Evolutionary conservation across 2,888 invertebrate genomes (phyloP).

Genomic region (Aphodius sticticus): DNA sequence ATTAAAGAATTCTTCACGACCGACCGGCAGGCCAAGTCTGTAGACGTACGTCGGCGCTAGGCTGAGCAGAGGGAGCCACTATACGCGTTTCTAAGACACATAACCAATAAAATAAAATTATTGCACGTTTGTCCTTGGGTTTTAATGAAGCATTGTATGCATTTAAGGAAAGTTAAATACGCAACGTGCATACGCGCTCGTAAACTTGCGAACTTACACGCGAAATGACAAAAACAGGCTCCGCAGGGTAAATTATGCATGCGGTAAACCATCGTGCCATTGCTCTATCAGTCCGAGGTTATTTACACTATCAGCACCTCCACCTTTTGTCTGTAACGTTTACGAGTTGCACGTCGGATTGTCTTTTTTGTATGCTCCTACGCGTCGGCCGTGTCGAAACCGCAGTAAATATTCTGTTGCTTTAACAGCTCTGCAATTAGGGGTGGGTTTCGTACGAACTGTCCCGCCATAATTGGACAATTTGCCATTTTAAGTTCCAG

Average conservation of each 20-base stretch:
- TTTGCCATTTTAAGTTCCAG: too few species aligned
- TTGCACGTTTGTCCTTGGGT: constrained; percentile 4
- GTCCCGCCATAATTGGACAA: not conserved
- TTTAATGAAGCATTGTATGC: constrained; percentile 4
- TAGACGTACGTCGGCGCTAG: not conserved
- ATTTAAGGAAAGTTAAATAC: constrained; percentile 4
- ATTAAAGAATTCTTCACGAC: not conserved
- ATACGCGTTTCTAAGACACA: not conserved
- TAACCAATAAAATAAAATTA: constrained; percentile 4
- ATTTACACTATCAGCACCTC: constrained; percentile 4
- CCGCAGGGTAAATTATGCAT: not conserved
- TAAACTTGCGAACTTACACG: constrained; percentile 4
- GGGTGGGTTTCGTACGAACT: not conserved
- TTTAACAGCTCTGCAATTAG: not conserved
- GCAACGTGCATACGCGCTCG: not conserved
- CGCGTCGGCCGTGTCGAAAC: not conserved
- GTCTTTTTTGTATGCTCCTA: not conserved
- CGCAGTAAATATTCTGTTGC: not conserved
- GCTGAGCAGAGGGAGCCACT: not conserved
- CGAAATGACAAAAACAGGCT: constrained; percentile 4
- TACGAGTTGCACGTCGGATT: not conserved
- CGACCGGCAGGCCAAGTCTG: not conserved
- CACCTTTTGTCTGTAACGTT: constrained; percentile 4
- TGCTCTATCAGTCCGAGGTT: constrained; percentile 4
- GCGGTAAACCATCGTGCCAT: constrained; percentile 4